phyloP scores from a whole-genome alignment of 1,140 invertebrate species.

The Sminthurinus signatus region DNA sequence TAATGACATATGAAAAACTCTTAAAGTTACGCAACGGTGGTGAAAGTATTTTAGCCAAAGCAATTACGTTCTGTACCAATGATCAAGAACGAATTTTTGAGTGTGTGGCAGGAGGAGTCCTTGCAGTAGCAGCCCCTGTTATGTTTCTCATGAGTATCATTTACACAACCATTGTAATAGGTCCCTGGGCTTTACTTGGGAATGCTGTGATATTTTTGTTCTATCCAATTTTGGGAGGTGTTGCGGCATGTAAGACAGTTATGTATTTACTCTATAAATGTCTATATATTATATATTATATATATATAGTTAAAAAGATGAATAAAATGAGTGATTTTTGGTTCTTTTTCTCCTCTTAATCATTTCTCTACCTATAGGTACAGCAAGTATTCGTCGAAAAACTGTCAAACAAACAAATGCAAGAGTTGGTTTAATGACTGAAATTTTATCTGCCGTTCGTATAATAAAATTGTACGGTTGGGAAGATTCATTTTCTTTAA shows the following conservation, averaged over 20 bases:
- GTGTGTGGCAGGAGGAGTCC: constrained; percentile 36
- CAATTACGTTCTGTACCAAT: constrained; percentile 42
- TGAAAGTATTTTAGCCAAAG: constrained; percentile 40
- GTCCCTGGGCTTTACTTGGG: constrained; percentile 41
- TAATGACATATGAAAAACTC: constrained; percentile 42
- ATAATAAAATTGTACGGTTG: constrained; percentile 54
- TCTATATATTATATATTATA: too few relatives aligned
- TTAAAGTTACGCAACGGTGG: constrained; percentile 36
- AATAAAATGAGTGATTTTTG: too few relatives aligned
- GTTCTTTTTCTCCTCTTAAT: too few relatives aligned
- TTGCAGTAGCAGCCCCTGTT: constrained; percentile 41
- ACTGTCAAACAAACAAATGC: constrained; percentile 40
- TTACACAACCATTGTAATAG: constrained; percentile 38
- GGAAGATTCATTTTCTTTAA: constrained; percentile 49
- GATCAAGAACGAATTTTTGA: constrained; percentile 43
- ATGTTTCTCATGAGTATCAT: constrained; percentile 40
- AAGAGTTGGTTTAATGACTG: constrained; percentile 41
- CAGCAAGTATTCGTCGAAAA: constrained; percentile 30
- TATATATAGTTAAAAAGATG: too few relatives aligned
- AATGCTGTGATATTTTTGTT: constrained; percentile 41
- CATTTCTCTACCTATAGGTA: constrained; percentile 33
- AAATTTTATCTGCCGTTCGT: constrained; percentile 42
- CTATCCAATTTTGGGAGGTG: constrained; percentile 42
- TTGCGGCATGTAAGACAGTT: constrained; percentile 1
- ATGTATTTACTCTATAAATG: too few relatives aligned